These are phyloP conservation scores for Ctenoplectra terminalis DNA, from an alignment of 1,140 invertebrate species.

Conservation along the genomic window DNA sequence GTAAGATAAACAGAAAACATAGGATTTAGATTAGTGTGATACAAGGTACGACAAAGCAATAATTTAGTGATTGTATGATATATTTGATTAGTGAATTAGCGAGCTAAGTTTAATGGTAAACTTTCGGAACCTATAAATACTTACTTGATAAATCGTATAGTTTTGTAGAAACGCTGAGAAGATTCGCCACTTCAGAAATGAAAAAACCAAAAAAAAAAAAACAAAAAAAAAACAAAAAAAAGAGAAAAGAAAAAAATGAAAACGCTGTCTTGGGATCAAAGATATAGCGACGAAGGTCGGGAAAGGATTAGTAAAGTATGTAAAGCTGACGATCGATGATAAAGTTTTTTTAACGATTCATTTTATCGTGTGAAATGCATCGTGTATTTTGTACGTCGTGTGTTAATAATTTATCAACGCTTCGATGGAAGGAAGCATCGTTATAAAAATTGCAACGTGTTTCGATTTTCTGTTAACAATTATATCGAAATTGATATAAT, in stretches of 20 bases:
- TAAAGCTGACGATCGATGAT: slow-evolving; percentile 18
- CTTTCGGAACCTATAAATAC: slow-evolving; percentile 80
- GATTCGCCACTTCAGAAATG: slow-evolving; percentile 68
- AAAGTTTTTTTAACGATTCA: slow-evolving; percentile 1
- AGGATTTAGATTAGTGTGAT: slow-evolving; percentile 82
- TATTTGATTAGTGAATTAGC: slow-evolving; percentile 80
- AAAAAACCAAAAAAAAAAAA: slow-evolving; percentile 31
- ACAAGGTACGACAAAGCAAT: slow-evolving; percentile 83
- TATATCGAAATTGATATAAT: too few relatives aligned
- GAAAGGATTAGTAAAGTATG: slow-evolving; percentile 16
- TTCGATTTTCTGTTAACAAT: too few relatives aligned
- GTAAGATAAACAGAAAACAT: slow-evolving; percentile 59
- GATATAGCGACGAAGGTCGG: slow-evolving; percentile 34
- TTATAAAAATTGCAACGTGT: too few relatives aligned
- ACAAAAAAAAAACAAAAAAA: neutral
- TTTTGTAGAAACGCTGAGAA: slow-evolving; percentile 79
- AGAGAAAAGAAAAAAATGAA: neutral
- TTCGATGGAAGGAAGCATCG: too few relatives aligned
- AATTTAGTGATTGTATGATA: slow-evolving; percentile 83
- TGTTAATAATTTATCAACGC: too few relatives aligned
- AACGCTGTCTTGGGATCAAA: slow-evolving; percentile 56
- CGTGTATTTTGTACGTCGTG: too few relatives aligned
- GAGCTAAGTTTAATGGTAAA: slow-evolving; percentile 77
- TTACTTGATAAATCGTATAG: slow-evolving; percentile 81
- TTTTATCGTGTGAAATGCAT: neutral